Percentiles rank a stretch among this genome's conserved stretches.
Conservation (phyloP, 2,888 invertebrate genomes). For the Ophioninae sp. region DNA sequence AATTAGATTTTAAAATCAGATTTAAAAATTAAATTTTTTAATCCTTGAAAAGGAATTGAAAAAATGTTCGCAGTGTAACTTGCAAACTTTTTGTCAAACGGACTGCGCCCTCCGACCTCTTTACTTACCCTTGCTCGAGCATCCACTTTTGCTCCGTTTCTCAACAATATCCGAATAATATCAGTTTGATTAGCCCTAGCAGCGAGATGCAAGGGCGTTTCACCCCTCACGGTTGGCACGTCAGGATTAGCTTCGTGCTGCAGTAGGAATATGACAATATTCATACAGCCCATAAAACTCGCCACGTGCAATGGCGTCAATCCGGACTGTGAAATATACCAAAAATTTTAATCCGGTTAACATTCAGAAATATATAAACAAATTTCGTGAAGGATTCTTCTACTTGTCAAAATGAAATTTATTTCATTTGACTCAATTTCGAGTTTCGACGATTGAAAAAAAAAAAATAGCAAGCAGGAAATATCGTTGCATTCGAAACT, state of each 20-base stretch:
- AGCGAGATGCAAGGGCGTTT: slow-evolving; percentile 97
- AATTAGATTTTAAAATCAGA: too few species aligned
- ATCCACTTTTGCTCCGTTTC: slow-evolving; percentile 95
- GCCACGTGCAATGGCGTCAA: slow-evolving; percentile 98
- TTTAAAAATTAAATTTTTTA: too few species aligned
- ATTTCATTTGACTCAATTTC: neutral
- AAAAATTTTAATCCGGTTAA: slow-evolving; percentile 37
- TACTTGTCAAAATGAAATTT: neutral
- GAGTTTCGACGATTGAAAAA: neutral
- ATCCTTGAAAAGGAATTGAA: too few species aligned
- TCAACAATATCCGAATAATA: slow-evolving; percentile 95
- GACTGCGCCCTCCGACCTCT: neutral
- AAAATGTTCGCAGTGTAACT: too few species aligned
- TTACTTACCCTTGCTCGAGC: slow-evolving; percentile 85
- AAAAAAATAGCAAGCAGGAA: neutral
- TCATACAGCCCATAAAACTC: slow-evolving; percentile 99
- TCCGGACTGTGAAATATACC: slow-evolving; percentile 84
- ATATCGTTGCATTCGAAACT: neutral
- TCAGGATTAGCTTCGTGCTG: slow-evolving; percentile 97
- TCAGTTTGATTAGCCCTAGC: slow-evolving; percentile 99
- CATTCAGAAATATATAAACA: neutral
- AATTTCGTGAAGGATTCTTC: neutral
- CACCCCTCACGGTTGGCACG: slow-evolving; percentile 96
- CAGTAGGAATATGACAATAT: slow-evolving; percentile 97
- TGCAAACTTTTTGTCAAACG: too few species aligned